Base-by-base conservation (phyloP, 2,888 invertebrate species). In the Patella ulyssiponensis region DNA sequence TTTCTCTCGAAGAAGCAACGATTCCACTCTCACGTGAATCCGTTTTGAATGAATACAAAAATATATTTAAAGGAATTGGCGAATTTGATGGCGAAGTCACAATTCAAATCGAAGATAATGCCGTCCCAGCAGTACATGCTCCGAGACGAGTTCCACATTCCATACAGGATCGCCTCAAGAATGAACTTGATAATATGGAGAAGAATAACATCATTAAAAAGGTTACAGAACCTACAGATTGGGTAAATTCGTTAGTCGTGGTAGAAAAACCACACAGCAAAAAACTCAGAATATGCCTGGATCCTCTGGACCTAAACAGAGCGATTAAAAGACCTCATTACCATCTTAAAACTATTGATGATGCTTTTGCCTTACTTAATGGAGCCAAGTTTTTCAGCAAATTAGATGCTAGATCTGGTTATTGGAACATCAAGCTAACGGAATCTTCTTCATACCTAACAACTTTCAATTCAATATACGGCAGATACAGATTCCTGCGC, bases 271-370 rank as follows among this genome's bases (percentile, higher is more conserved):
- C 56, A 17, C 14, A 56, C 17, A 56, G 15, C 56, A 17, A n/a
- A 73, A 76, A 72, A 23, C 17, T 76, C 33, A 72, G 76, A 12
- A 44, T 76, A 20, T 76, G 76, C 69, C 76, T 56, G 14, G 81
- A 82, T 72, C 81, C 81, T 0, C 77, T 77, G 70, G 80, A 81
- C 71, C 69, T 84, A 1, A 85, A 85, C 56, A 74, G 56, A 20
- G 82, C 80, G 0, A 81, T 85, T 5, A 53, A 23, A 23, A 56
- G 82, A 54, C 81, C 82, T 1, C 84, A 83, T 69, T 78, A 79
- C 51, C 56, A n/a, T 15, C 77, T 76, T 71, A 76, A 23, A 7
- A 79, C 79, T 14, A 15, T 77, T 15, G 79, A 81, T 15, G 79
- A 79, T n/a, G 72, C 77, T n/a, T 58, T 58, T 15, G 54, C 75